Evolutionary conservation across 2,797 vertebrate genomes (phyloP).

Genomic region (Sebastes wilsoni): DNA sequence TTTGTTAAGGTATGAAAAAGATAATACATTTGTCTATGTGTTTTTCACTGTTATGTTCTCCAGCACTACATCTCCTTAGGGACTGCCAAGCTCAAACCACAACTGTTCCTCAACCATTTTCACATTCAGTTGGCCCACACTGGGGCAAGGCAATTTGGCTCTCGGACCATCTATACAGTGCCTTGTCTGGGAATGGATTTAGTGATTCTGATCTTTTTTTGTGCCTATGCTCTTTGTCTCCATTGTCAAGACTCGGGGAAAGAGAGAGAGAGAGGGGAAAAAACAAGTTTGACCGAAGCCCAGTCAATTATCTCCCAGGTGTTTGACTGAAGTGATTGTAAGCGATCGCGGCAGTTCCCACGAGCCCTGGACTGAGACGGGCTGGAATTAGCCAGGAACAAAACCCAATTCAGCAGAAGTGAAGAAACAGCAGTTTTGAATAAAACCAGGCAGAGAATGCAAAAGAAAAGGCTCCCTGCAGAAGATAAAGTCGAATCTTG

Average conservation of each 20-base stretch:
- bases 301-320: conserved; percentile 87
- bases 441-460: conserved; percentile 80
- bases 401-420: conserved; percentile 86
- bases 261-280: conserved; percentile 52
- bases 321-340: conserved; percentile 86
- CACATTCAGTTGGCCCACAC: conserved; percentile 68
- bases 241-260: conserved; percentile 80
- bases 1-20: conserved; percentile 53
- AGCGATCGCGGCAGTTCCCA: conserved; percentile 82
- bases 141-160: conserved; percentile 79
- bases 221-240: conserved; percentile 79
- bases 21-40: conserved; percentile 60
- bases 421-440: conserved; percentile 87
- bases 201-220: conserved; percentile 81
- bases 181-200: conserved; percentile 79
- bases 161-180: conserved; percentile 73
- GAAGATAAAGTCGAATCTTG: conserved; percentile 83
- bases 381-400: conserved; percentile 83
- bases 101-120: conserved; percentile 68
- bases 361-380: conserved; percentile 78
- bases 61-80: conserved; percentile 51
- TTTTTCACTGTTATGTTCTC: conserved; percentile 51
- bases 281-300: conserved; percentile 83
- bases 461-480: conserved; percentile 74
- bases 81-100: conserved; percentile 65